A percentile compares a stretch with the other conserved stretches of the same genome.
phyloP scores from a whole-genome alignment of 2,888 invertebrate species.

The Eurytoma adleriae region DNA sequence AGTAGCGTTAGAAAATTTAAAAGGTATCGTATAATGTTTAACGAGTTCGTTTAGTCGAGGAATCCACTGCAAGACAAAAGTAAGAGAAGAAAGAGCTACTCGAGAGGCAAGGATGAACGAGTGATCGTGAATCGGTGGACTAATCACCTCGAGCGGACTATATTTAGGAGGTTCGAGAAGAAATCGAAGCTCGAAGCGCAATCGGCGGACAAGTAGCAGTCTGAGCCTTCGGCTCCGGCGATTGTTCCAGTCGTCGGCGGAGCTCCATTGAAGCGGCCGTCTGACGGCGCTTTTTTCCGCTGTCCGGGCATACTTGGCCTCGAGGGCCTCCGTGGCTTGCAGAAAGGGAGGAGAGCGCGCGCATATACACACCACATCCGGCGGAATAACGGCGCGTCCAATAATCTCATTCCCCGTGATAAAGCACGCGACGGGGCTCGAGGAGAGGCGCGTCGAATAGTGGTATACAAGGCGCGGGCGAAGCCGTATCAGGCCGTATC shows the following conservation, averaged over 20 bases:
- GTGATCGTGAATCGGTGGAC: too few species aligned
- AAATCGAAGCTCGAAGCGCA: slow-evolving; percentile 25
- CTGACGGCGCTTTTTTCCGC: slow-evolving; percentile 13
- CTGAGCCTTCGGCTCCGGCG: not conserved
- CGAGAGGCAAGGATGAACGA: too few species aligned
- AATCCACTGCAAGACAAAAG: too few species aligned
- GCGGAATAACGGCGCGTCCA: slow-evolving; percentile 67
- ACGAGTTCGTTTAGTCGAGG: too few species aligned
- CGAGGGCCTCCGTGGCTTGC: not conserved
- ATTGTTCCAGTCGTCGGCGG: not conserved
- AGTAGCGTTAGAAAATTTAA: too few species aligned
- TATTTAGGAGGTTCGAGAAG: not conserved
- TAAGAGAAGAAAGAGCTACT: too few species aligned
- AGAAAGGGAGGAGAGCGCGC: slow-evolving; percentile 8
- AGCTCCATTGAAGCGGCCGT: slow-evolving; percentile 12
- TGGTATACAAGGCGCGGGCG: slow-evolving; percentile 42
- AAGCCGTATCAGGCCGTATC: slow-evolving; percentile 69
- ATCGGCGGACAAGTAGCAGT: slow-evolving; percentile 19
- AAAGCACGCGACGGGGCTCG: slow-evolving; percentile 66
- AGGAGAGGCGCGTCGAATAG: slow-evolving; percentile 41
- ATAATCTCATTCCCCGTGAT: slow-evolving; percentile 73
- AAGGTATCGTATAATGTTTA: too few species aligned
- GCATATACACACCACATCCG: not conserved
- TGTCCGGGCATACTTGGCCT: not conserved
- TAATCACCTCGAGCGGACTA: too few species aligned